These are phyloP conservation scores for Plodia interpunctella DNA, from an alignment of 1,140 invertebrate species.

Conservation along the genomic window DNA sequence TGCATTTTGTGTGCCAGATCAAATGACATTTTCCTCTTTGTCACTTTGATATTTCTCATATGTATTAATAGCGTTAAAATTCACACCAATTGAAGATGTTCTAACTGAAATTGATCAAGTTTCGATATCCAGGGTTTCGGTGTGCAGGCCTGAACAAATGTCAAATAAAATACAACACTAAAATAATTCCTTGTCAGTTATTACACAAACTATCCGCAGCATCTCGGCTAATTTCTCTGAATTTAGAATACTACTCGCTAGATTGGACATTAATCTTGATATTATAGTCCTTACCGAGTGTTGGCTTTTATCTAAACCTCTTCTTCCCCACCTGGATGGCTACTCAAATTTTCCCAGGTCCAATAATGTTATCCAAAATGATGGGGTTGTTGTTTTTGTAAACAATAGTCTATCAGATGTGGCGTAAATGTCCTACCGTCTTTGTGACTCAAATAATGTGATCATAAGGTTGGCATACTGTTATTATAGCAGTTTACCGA, in stretches of 20 bases:
- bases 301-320: not conserved
- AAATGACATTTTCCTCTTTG: too few relatives aligned
- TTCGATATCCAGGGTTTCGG: not conserved
- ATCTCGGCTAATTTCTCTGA: not conserved
- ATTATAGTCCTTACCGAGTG: not conserved
- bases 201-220: not conserved
- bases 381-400: constrained; percentile 12
- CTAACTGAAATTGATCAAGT: not conserved
- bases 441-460: not conserved
- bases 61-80: not conserved
- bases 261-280: not conserved
- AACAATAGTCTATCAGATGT: not conserved
- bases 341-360: not conserved
- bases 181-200: not conserved
- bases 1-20: too few relatives aligned
- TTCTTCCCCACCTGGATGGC: not conserved
- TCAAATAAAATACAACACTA: not conserved
- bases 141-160: not conserved
- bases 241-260: not conserved
- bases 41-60: not conserved
- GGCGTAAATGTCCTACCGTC: not conserved
- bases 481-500: constrained; percentile 7
- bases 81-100: not conserved
- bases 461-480: not conserved
- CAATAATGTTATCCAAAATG: constrained; percentile 12